A percentile compares a stretch with the other conserved stretches of the same genome.
Evolutionary conservation across 2,888 invertebrate species (phyloP).

Genomic region (Parnassius apollo): DNA sequence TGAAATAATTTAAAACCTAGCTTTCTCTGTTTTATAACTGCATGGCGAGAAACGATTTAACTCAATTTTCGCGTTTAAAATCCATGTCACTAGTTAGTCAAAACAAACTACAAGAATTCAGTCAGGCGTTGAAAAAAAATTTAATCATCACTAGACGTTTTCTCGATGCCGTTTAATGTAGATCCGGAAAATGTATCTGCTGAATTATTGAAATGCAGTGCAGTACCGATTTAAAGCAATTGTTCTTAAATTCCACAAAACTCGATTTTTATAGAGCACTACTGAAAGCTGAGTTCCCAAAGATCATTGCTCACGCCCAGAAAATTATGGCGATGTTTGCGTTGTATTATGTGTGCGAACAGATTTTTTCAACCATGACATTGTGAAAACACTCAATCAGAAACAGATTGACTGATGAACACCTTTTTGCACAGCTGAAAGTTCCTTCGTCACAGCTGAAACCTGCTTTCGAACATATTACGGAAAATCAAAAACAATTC

Average conservation of each 20-base stretch:
- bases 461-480: neutral
- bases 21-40: slow-evolving; percentile 28
- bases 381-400: no score
- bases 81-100: slow-evolving; percentile 21
- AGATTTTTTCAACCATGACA: no score
- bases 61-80: slow-evolving; percentile 24
- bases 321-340: no score
- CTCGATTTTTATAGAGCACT: no score
- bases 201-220: slow-evolving; percentile 26
- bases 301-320: neutral
- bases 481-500: no score
- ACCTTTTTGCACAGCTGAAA: slow-evolving; percentile 4
- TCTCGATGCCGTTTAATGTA: no score
- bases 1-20: slow-evolving; percentile 29
- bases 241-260: slow-evolving; percentile 23
- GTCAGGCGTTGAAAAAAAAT: slow-evolving; percentile 11
- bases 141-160: no score
- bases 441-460: slow-evolving; percentile 1
- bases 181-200: slow-evolving; percentile 20
- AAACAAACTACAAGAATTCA: slow-evolving; percentile 26
- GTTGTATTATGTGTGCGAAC: no score
- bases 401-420: no score
- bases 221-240: slow-evolving; percentile 17
- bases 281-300: slow-evolving; percentile 1
- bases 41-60: slow-evolving; percentile 26